Percentiles rank a stretch among this genome's conserved stretches.
phyloP scores from a whole-genome alignment of 2,888 invertebrate genomes.

The Neocrepidodera transversa region DNA sequence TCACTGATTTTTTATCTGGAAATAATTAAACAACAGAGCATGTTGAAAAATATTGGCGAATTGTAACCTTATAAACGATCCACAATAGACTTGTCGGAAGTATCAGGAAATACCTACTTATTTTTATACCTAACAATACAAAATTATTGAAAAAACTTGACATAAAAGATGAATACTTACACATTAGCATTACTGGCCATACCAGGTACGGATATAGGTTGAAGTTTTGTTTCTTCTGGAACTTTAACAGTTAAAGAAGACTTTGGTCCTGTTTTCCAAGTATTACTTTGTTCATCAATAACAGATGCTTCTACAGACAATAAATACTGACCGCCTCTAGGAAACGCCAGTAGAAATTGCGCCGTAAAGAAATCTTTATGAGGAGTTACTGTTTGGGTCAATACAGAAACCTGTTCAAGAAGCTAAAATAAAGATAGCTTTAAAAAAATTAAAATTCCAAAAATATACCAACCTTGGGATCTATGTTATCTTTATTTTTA shows the following conservation, averaged over 20 bases:
- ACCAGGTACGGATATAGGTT: conserved; percentile 57
- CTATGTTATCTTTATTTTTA: conserved; percentile 56
- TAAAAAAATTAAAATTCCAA: conserved; percentile 3
- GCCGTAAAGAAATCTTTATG: conserved; percentile 95
- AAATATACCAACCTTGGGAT: conserved; percentile 48
- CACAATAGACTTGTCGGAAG: too few species aligned
- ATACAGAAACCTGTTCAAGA: conserved; percentile 57
- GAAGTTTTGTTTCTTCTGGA: conserved; percentile 66
- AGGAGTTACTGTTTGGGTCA: conserved; percentile 85
- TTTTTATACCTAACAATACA: too few species aligned
- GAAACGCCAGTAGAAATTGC: conserved; percentile 83
- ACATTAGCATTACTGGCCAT: conserved; percentile 57
- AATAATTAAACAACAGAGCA: too few species aligned
- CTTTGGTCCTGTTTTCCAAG: conserved; percentile 91
- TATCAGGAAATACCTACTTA: too few species aligned
- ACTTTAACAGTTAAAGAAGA: conserved; percentile 79
- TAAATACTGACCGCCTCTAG: conserved; percentile 72
- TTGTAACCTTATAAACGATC: too few species aligned
- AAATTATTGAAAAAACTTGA: too few species aligned
- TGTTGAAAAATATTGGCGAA: too few species aligned
- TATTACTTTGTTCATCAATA: conserved; percentile 80
- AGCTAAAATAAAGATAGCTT: conserved; percentile 54
- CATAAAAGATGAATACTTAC: conserved; percentile 48
- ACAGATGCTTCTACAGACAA: conserved; percentile 86
- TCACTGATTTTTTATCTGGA: too few species aligned